Evolutionary conservation across 2,888 invertebrate genomes (phyloP).

Genomic region (Nymphalis polychloros): DNA sequence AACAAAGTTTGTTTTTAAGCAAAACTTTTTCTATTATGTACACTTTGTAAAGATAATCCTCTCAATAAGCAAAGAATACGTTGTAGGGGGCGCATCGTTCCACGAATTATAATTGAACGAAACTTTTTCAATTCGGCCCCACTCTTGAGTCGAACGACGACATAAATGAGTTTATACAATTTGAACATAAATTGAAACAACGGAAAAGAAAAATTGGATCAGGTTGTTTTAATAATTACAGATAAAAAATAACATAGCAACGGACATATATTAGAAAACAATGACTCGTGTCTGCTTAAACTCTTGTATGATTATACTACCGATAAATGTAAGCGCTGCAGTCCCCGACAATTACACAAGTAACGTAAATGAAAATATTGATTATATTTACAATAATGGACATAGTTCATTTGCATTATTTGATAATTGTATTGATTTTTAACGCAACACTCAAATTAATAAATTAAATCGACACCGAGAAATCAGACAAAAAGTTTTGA

Average conservation of each 20-base stretch:
- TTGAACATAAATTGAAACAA: slow-evolving; percentile 38
- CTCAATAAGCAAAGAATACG: slow-evolving; percentile 41
- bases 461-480: no score
- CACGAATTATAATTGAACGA: slow-evolving; percentile 52
- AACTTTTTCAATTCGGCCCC: slow-evolving; percentile 65
- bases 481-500: no score
- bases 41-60: slow-evolving; percentile 41
- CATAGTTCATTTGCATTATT: background rate
- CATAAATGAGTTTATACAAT: slow-evolving; percentile 61
- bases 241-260: background rate
- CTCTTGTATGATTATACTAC: background rate
- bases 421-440: background rate
- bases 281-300: background rate
- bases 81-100: slow-evolving; percentile 34
- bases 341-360: no score
- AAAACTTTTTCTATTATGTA: slow-evolving; percentile 40
- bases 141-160: slow-evolving; percentile 53
- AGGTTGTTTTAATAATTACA: slow-evolving; percentile 13
- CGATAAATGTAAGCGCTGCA: background rate
- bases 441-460: no score
- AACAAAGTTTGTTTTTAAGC: slow-evolving; percentile 34
- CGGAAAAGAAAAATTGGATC: slow-evolving; percentile 12
- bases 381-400: background rate
- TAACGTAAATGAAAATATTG: background rate
- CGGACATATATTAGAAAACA: background rate